Percentiles rank a stretch among this genome's conserved stretches.
These are phyloP conservation scores for Mallateleia sp. DNA, from an alignment of 2,888 invertebrate genomes.

Conservation along the genomic window DNA sequence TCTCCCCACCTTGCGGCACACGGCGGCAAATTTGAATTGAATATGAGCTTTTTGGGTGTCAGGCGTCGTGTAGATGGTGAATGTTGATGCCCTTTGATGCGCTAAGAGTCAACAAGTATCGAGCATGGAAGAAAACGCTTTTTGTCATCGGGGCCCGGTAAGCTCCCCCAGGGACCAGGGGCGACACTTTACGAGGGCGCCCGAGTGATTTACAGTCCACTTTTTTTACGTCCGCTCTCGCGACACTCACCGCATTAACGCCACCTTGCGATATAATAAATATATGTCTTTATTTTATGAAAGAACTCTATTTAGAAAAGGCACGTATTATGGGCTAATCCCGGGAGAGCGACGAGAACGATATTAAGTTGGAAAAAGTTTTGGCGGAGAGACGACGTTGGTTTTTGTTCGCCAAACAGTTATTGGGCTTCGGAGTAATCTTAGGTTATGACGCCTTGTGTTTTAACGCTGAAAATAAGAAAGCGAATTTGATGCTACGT, in stretches of 20 bases:
- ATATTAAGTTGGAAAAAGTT: conserved; percentile 74
- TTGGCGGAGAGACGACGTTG: conserved; percentile 37
- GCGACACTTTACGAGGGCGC: conserved; percentile 60
- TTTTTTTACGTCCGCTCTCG: conserved; percentile 43
- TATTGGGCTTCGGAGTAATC: conserved; percentile 73
- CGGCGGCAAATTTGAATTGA: conserved; percentile 70
- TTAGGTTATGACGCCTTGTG: conserved; percentile 73
- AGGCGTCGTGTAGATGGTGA: conserved; percentile 21
- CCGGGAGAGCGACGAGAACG: conserved; percentile 66
- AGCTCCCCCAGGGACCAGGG: conserved; percentile 48
- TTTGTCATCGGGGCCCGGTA: conserved; percentile 49
- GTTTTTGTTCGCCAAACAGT: conserved; percentile 70
- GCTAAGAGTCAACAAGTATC: conserved; percentile 56
- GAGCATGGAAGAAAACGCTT: conserved; percentile 31
- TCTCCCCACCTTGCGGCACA: not conserved
- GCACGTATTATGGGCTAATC: conserved; percentile 74
- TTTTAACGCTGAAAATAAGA: conserved; percentile 65
- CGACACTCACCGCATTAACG: conserved; percentile 67
- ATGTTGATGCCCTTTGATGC: conserved; percentile 39
- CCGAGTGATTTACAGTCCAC: conserved; percentile 69
- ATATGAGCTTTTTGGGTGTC: conserved; percentile 61
- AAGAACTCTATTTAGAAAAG: conserved; percentile 70
- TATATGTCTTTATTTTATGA: conserved; percentile 68
- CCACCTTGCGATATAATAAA: conserved; percentile 66
- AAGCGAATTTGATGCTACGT: conserved; percentile 52